Evolutionary conservation across 2,113 vertebrate genomes (phyloP).

Genomic region (Stercorarius parasiticus): DNA sequence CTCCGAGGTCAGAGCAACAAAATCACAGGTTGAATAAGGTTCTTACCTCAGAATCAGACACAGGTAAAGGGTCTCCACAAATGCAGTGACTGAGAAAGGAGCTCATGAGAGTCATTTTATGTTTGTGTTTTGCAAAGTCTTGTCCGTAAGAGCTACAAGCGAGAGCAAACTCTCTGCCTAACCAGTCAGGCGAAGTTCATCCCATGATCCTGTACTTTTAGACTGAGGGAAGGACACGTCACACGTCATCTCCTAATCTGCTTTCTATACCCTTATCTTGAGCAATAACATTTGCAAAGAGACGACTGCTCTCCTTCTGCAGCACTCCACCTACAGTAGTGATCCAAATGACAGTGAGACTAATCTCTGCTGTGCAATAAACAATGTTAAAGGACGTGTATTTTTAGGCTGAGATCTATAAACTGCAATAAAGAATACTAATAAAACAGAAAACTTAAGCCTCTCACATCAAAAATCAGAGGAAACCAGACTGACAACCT

Average conservation of each 20-base stretch:
- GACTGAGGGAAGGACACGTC: conserved; percentile 46
- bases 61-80: conserved; percentile 67
- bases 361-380: conserved; percentile 9
- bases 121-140: background rate
- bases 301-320: conserved; percentile 2
- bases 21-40: background rate
- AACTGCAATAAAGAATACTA: background rate
- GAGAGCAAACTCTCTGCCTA: background rate
- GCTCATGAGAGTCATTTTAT: conserved; percentile 60
- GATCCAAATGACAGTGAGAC: background rate
- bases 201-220: conserved; percentile 65
- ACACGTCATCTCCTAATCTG: conserved; percentile 49
- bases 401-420: background rate
- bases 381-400: background rate
- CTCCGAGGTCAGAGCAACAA: background rate
- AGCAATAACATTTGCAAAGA: conserved; percentile 64
- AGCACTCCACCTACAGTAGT: conserved; percentile 25
- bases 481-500: background rate
- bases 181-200: conserved; percentile 34
- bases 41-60: conserved; percentile 78
- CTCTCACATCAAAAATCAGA: background rate
- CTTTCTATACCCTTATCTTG: conserved; percentile 61
- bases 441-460: background rate
- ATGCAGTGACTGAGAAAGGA: conserved; percentile 85
- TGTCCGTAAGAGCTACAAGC: background rate